These are phyloP conservation scores for Percina caprodes DNA, from an alignment of 2,113 vertebrate genomes.

Conservation along the genomic window DNA sequence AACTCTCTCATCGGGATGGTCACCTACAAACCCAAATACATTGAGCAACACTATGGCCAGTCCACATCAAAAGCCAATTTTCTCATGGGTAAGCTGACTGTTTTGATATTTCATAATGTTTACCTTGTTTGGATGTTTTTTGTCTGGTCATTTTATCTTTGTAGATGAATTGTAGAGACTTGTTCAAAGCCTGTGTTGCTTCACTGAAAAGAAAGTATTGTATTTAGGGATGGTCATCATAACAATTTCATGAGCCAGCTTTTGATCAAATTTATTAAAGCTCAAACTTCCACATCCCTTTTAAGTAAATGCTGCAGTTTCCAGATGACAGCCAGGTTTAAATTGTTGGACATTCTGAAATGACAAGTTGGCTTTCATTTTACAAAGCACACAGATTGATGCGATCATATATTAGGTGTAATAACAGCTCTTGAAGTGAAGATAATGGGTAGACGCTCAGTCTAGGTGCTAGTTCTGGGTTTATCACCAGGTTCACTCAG, in stretches of 20 bases:
- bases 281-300: slow-evolving; percentile 21
- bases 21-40: slow-evolving; percentile 96
- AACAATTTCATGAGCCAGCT: slow-evolving; percentile 52
- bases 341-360: slow-evolving; percentile 9
- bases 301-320: slow-evolving; percentile 32
- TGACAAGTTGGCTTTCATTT: neutral
- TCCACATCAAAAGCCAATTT: slow-evolving; percentile 93
- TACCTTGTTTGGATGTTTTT: slow-evolving; percentile 5
- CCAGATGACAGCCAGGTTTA: slow-evolving; percentile 11
- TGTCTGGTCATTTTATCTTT: slow-evolving; percentile 9
- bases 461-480: no score
- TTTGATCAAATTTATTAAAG: slow-evolving; percentile 58
- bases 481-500: no score
- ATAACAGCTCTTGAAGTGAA: no score
- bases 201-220: slow-evolving; percentile 17
- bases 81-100: slow-evolving; percentile 88
- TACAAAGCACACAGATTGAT: slow-evolving; percentile 6
- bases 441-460: no score
- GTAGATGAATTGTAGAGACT: slow-evolving; percentile 3
- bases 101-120: slow-evolving; percentile 7
- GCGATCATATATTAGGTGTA: neutral
- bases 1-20: slow-evolving; percentile 96
- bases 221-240: slow-evolving; percentile 30
- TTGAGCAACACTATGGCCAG: slow-evolving; percentile 95
- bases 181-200: neutral